Evolutionary conservation across 2,113 vertebrate genomes (phyloP), one percentile per base, ranked within the genome.

Genomic region (Paramisgurnus dabryanus): DNA sequence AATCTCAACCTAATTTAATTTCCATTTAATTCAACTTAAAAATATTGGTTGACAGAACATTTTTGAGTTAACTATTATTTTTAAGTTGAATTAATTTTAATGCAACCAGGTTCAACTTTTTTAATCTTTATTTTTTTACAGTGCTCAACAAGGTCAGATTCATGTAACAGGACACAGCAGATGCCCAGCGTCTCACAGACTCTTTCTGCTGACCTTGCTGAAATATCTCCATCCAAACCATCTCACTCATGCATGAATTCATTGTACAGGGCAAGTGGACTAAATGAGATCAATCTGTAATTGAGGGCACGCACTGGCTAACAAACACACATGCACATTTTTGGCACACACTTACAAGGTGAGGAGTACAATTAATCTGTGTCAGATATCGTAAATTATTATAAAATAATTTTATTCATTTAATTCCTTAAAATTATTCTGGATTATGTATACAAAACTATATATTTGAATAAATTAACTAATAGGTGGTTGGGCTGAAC

Each of bases 61-160:
- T 34, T 34, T 34, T 34, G 27, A 34, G 27, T 34, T 34, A 34
- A 34, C 27, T 34, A 34, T 34, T 34, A 34, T 34, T 34, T 34
- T 34, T 47, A 22, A 22, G 22, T 22, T 22, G 22, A 22, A 22
- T 22, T 22, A 22, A 22, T 22, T 22, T 22, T 22, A 22, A 22
- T 22, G 22, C 22, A 22, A 22, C 22, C 22, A 22, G 22, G 22
- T 22, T 22, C 22, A 22, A 22, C 22, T 22, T 22, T 75, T 7
- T 66, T 6, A 66, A n/a, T 71, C 50, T 83, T 76, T 83, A 10
- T 80, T 83, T 78, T 80, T 67, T 78, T 72, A 34, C 27, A 60
- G 78, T 80, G 58, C 40, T 22, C 40, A 40, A 76, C 77, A 67
- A 74, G 72, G 40, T 70, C 78, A 66, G 40, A 34, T 57, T 12